Percentiles rank a stretch among this genome's conserved stretches.
Evolutionary conservation across 2,113 vertebrate species (phyloP).

Genomic region (Tragelaphus scriptus): DNA sequence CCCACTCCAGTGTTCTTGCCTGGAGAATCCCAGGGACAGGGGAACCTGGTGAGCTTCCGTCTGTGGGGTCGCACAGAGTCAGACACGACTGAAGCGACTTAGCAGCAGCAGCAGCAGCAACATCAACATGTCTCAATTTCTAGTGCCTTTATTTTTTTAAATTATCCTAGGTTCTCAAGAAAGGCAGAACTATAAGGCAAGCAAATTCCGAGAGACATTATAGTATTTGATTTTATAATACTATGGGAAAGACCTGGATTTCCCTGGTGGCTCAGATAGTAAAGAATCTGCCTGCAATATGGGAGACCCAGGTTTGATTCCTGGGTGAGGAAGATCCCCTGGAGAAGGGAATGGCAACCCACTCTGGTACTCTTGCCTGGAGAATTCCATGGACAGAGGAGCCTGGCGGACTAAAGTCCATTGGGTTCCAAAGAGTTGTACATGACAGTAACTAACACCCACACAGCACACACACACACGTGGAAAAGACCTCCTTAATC

Average conservation of each 20-base stretch:
- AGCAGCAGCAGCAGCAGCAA: too few species aligned
- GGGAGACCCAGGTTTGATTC: not conserved
- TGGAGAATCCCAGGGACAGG: too few species aligned
- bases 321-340: not conserved
- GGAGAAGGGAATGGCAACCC: not conserved
- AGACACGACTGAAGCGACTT: too few species aligned
- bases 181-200: not conserved
- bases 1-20: too few species aligned
- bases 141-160: not conserved
- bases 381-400: not conserved
- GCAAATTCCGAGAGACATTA: not conserved
- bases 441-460: not conserved
- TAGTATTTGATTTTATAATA: not conserved
- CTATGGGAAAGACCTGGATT: not conserved
- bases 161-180: not conserved
- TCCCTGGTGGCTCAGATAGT: not conserved
- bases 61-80: too few species aligned
- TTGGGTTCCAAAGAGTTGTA: not conserved
- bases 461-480: not conserved
- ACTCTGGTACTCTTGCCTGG: not conserved
- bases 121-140: not conserved
- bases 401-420: not conserved
- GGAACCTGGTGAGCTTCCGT: too few species aligned
- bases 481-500: not conserved
- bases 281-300: not conserved